phyloP scores from a whole-genome alignment of 2,888 invertebrate genomes.

The Taenaris catops region DNA sequence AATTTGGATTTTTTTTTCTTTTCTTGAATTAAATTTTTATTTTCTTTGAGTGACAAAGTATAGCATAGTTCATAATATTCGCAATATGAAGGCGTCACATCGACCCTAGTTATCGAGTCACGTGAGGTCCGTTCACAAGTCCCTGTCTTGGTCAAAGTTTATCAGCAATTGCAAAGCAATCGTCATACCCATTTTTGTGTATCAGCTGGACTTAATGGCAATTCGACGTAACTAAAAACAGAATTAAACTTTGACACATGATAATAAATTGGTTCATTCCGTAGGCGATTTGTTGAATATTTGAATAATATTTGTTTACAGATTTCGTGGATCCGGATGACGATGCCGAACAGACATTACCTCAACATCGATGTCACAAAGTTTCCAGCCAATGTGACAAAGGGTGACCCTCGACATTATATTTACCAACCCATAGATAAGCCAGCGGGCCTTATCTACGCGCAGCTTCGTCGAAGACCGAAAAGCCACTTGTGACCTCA shows the following conservation, averaged over 20 bases:
- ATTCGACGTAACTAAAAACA: constrained; percentile 2
- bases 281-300: no score
- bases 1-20: no score
- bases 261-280: no score
- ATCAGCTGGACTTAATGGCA: constrained; percentile 10
- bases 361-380: constrained; percentile 86
- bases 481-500: constrained; percentile 70
- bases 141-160: constrained; percentile 25
- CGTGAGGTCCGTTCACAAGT: constrained; percentile 22
- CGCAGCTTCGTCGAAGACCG: constrained; percentile 82
- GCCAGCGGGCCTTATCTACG: constrained; percentile 88
- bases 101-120: constrained; percentile 20
- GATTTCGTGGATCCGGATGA: constrained; percentile 85
- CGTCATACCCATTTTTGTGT: constrained; percentile 18
- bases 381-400: constrained; percentile 82
- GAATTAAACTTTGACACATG: constrained; percentile 2
- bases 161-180: constrained; percentile 18
- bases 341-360: constrained; percentile 91
- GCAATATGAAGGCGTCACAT: constrained; percentile 14
- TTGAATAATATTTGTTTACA: constrained; percentile 43
- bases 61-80: constrained; percentile 12
- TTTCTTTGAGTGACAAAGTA: no score
- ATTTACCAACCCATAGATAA: constrained; percentile 89
- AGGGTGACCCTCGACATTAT: constrained; percentile 82
- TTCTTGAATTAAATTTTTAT: no score